Percentiles rank a stretch among this genome's conserved stretches.
These are phyloP conservation scores for Heteractis magnifica DNA, from an alignment of 92 coral and sea anemone genomes.

Conservation along the genomic window DNA sequence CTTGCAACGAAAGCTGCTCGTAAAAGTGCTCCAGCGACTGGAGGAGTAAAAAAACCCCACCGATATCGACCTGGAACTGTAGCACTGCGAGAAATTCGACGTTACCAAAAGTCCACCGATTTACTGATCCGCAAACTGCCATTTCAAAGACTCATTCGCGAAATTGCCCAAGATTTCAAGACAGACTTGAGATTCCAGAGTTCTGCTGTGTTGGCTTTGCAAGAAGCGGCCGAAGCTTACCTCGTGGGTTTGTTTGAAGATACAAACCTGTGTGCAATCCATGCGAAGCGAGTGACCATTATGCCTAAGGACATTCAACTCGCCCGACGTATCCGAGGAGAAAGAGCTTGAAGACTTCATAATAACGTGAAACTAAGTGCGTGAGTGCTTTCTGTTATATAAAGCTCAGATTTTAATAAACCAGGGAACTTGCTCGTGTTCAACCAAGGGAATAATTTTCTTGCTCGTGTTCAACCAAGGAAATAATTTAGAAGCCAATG, in stretches of 20 bases:
- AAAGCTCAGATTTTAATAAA: background rate
- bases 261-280: slow-evolving; percentile 92
- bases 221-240: slow-evolving; percentile 87
- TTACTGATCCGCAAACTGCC: slow-evolving; percentile 80
- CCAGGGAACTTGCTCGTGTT: background rate
- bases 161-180: slow-evolving; percentile 87
- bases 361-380: background rate
- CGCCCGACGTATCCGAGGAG: slow-evolving; percentile 88
- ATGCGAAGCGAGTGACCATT: slow-evolving; percentile 87
- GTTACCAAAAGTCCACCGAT: slow-evolving; percentile 82
- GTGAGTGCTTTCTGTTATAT: background rate
- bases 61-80: slow-evolving; percentile 85
- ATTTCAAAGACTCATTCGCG: slow-evolving; percentile 78
- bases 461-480: background rate
- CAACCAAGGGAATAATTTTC: background rate
- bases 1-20: slow-evolving; percentile 90
- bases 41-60: slow-evolving; percentile 85
- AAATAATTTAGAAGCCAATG: no score
- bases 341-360: slow-evolving; percentile 59
- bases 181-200: slow-evolving; percentile 88
- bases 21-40: slow-evolving; percentile 91
- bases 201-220: slow-evolving; percentile 82
- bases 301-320: slow-evolving; percentile 93
- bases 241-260: slow-evolving; percentile 90
- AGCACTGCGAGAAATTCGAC: slow-evolving; percentile 78